Evolutionary conservation across 2,888 invertebrate species (phyloP), one percentile per base, ranked within the genome.

Genomic region (Geophilus truncorum): DNA sequence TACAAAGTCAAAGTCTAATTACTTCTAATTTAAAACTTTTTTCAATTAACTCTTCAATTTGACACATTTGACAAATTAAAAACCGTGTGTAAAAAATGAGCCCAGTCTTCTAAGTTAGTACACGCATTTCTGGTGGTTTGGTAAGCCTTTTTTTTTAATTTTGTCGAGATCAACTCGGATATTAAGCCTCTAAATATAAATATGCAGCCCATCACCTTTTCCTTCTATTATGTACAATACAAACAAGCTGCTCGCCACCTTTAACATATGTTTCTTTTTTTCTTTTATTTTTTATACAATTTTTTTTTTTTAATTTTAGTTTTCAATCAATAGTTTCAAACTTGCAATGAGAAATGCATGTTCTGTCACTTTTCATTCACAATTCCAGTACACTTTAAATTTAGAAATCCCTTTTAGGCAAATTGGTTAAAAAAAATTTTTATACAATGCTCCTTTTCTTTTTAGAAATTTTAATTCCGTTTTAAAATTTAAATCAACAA

Each of bases 41-140:
- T 70, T 28, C 25, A 70, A 28, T 70, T 28, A 70, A 23, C 70
- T 70, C 70, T 70, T 15, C 70, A 23, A 28, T 70, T 28, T 70
- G 70, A 70, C 70, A 70, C 25, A 28, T 70, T 70, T 70, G 70
- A 70, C 70, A 70, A 70, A 51, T 51, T 51, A 51, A 28, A 70
- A 70, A 9, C 5, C 70, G 23, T 3, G 45, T 10, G 10, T 70
- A 70, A 70, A 23, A 70, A 70, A 70, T 70, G 70, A 70, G 18
- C 5, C 32, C 32, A 9, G 32, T 32, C 4, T 51, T 21, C n/a
- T n/a, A 3, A 51, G 51, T 51, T n/a, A n/a, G 18, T 51, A 51
- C 18, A 18, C n/a, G 12, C 40, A 40, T 40, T 12, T 15, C 10
- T 40, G 12, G 40, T 40, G 10, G n/a, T 40, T 40, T n/a, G 12